Percentiles rank a stretch among this genome's conserved stretches.
phyloP scores from a whole-genome alignment of 2,113 vertebrate genomes.

The Egretta garzetta region DNA sequence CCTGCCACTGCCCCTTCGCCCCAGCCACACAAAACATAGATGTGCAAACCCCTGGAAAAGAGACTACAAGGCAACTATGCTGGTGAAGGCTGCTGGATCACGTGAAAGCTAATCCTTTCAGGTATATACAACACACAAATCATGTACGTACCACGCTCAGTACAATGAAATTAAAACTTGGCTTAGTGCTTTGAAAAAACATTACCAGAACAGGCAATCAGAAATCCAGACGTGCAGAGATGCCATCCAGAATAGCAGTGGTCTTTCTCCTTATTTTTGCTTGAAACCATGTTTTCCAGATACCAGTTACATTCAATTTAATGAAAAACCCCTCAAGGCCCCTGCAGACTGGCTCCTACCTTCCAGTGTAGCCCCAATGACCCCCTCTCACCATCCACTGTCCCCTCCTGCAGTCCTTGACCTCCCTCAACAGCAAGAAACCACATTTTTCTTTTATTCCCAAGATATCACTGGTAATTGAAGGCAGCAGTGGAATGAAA shows the following conservation, averaged over 20 bases:
- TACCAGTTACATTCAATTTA: not conserved
- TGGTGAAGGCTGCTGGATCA: not conserved
- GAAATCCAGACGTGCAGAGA: not conserved
- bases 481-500: not conserved
- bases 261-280: not conserved
- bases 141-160: rapidly evolving
- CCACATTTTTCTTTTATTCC: not conserved
- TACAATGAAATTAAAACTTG: not conserved
- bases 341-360: not conserved
- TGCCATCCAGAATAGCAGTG: not conserved
- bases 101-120: not conserved
- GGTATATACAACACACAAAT: too few species aligned
- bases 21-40: too few species aligned
- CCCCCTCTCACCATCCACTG: not conserved
- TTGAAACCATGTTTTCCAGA: not conserved
- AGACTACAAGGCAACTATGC: not conserved
- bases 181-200: too few species aligned
- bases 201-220: not conserved
- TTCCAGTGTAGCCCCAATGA: not conserved
- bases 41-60: not conserved
- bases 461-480: not conserved
- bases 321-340: not conserved
- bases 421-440: not conserved
- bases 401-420: not conserved
- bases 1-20: not conserved